Conservation (phyloP, 2,888 invertebrate genomes). For the Creontiades dilutus region DNA sequence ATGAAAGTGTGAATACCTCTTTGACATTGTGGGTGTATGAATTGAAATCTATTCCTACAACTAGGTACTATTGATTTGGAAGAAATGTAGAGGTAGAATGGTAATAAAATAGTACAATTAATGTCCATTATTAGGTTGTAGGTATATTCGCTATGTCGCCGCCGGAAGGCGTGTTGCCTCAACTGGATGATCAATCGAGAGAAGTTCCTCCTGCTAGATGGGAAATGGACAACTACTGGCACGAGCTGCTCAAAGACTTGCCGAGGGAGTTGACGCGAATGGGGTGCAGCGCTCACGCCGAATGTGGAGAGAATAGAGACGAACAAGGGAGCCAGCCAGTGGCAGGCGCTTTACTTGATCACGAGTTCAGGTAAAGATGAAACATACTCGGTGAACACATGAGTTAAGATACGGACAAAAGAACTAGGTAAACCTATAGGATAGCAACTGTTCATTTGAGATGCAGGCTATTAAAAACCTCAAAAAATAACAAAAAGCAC, state of each 20-base stretch:
- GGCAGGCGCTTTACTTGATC: slow-evolving; percentile 71
- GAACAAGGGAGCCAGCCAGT: slow-evolving; percentile 66
- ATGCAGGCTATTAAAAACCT: too few species aligned
- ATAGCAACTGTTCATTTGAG: too few species aligned
- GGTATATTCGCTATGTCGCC: slow-evolving; percentile 48
- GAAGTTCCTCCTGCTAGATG: slow-evolving; percentile 63
- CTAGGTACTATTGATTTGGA: too few species aligned
- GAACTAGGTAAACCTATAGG: too few species aligned
- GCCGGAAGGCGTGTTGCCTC: slow-evolving; percentile 64
- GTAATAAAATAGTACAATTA: too few species aligned
- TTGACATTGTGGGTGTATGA: too few species aligned
- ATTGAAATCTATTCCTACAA: too few species aligned
- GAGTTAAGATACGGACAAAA: too few species aligned
- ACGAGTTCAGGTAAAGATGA: slow-evolving; percentile 70
- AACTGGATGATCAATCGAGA: slow-evolving; percentile 28
- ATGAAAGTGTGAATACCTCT: too few species aligned
- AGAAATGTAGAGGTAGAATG: too few species aligned
- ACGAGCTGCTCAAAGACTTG: slow-evolving; percentile 60
- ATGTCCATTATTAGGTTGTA: neutral
- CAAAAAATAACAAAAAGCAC: too few species aligned
- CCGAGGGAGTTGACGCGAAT: slow-evolving; percentile 55
- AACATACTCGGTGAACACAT: too few species aligned
- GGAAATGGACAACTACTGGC: slow-evolving; percentile 70
- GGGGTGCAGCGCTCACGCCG: slow-evolving; percentile 68
- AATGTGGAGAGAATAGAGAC: slow-evolving; percentile 68